Conservation (phyloP, 2,113 vertebrate species). For the Chinchilla lanigera region DNA sequence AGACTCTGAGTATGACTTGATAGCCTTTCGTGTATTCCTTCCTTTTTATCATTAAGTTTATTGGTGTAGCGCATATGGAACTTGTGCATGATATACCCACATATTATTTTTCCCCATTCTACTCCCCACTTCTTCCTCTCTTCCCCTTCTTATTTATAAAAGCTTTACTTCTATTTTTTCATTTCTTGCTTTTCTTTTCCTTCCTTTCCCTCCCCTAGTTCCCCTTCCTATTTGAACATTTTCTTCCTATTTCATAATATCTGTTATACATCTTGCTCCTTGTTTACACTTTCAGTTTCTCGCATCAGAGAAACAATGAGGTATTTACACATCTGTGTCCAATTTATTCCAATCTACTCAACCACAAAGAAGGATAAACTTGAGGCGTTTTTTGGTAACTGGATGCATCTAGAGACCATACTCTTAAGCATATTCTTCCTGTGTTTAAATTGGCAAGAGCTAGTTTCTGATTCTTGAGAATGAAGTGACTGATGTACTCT, state of each 20-base stretch:
- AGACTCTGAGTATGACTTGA: not conserved
- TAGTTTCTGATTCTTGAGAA: not conserved
- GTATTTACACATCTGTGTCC: not conserved
- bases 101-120: not conserved
- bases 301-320: not conserved
- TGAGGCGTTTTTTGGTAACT: not conserved
- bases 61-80: not conserved
- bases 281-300: not conserved
- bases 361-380: not conserved
- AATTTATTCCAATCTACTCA: not conserved
- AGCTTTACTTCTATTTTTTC: not conserved
- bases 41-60: not conserved
- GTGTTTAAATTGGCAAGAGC: not conserved
- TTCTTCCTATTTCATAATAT: not conserved
- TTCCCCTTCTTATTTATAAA: not conserved
- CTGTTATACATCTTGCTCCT: not conserved
- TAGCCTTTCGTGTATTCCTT: not conserved
- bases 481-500: not conserved
- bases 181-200: not conserved
- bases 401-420: not conserved
- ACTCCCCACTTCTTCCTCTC: not conserved
- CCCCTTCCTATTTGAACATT: not conserved
- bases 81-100: not conserved
- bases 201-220: no score
- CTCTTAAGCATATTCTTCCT: not conserved